A percentile compares a stretch with the other conserved stretches of the same genome.
Conservation (phyloP, 1,140 invertebrate genomes). For the Asbolus verrucosus region DNA sequence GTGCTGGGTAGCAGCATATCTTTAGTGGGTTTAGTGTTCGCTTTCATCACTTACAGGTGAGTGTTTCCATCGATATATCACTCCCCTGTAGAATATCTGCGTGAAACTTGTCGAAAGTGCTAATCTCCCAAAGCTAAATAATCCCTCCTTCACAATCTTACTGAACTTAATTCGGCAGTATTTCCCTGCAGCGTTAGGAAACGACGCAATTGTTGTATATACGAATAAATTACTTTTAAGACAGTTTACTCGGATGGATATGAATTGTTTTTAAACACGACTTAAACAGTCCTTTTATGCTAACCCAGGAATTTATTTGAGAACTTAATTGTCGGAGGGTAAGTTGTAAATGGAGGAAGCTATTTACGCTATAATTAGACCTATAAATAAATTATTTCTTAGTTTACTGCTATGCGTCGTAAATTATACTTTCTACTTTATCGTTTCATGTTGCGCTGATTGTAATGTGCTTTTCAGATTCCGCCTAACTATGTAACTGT, state of each 20-base stretch:
- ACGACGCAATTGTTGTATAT: conserved; percentile 22
- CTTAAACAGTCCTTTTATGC: not conserved
- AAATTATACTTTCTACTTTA: not conserved
- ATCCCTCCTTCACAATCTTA: conserved; percentile 10
- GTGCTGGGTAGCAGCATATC: conserved; percentile 77
- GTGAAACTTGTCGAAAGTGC: conserved; percentile 7
- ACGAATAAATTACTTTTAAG: conserved; percentile 27
- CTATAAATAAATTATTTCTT: conserved; percentile 1
- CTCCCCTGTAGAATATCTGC: too few species aligned
- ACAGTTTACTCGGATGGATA: conserved; percentile 20
- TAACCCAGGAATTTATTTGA: not conserved
- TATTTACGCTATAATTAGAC: not conserved
- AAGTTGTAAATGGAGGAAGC: not conserved
- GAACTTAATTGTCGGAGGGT: too few species aligned
- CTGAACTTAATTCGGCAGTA: conserved; percentile 2
- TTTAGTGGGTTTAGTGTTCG: conserved; percentile 75
- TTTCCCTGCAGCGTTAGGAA: conserved; percentile 1
- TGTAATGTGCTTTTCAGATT: not conserved
- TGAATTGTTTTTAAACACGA: conserved; percentile 36
- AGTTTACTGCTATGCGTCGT: not conserved
- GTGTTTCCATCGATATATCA: conserved; percentile 47
- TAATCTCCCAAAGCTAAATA: conserved; percentile 30
- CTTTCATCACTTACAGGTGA: conserved; percentile 80
- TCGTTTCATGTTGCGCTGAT: not conserved
- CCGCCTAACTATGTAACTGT: conserved; percentile 1